Base-by-base conservation (phyloP, 2,113 vertebrate genomes). In the Mirza zaza region DNA sequence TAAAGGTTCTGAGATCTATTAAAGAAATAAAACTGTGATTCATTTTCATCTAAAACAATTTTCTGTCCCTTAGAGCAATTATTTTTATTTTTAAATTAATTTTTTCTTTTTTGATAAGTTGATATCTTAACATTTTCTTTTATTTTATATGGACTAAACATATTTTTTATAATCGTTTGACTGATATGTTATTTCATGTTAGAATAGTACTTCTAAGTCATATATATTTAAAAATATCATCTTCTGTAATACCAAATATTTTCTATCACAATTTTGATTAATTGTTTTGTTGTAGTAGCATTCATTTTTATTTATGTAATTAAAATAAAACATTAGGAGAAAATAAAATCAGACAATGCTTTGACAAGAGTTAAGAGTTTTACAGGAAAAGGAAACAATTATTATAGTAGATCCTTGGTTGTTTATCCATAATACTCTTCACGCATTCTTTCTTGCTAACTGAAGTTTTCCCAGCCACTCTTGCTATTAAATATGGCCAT, bases 1-100 rank as follows among this genome's bases (percentile, higher is more conserved):
- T 27, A 79, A 71, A 71, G 39, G 17, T 92, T 81, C 15, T 80
- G 80, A 97, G 71, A 87, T 94, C 67, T 14, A 96, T 94, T 94
- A 92, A 80, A 45, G 5, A 15, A 85, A 39, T 57, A 73, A 94
- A 89, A 39, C 29, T 87, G 10, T 96, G 36, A 83, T 73, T 96
- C 5, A 71, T 65, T 94, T 93, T 92, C 29, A 86, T 91, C 32
- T 71, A 94, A 91, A 96, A 86, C 12, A 75, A 76, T 91, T 57
- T 93, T 7, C 32, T 96, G 3, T 68, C 39, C 32, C 48, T 50
- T 83, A 71, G 36, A 84, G 7, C 42, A 91, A 57, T 75, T 94
- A 84, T 55, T 91, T 94, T 87, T 57, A 65, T 61, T 87, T 95
- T 93, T 23, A 79, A 91, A 48, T 73, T 52, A 17, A 50, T 65